These are phyloP conservation scores for Myripristis murdjan DNA, from an alignment of 2,797 vertebrate species.

Conservation along the genomic window DNA sequence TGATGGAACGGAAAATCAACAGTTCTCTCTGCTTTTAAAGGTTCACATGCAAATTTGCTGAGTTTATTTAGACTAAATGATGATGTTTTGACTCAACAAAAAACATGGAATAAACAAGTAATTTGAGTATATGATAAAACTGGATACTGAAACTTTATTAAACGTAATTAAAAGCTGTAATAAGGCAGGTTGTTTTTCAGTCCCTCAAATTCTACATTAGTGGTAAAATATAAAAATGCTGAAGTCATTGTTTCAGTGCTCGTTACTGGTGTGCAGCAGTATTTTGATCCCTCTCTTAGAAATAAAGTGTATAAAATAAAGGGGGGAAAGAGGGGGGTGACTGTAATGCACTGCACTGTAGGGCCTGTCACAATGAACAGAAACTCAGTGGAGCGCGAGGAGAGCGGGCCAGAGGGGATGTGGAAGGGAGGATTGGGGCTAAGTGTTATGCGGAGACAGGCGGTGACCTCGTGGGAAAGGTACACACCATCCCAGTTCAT, in stretches of 20 bases:
- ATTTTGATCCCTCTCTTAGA: slow-evolving; percentile 32
- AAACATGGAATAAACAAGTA: too few species aligned
- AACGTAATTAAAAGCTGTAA: not conserved
- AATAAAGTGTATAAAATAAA: slow-evolving; percentile 50
- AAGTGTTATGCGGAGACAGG: slow-evolving; percentile 78
- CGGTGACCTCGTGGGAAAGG: slow-evolving; percentile 79
- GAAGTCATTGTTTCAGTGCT: slow-evolving; percentile 11
- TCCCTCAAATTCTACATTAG: slow-evolving; percentile 3
- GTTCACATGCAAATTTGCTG: too few species aligned
- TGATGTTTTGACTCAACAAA: too few species aligned
- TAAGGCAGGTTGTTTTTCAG: not conserved
- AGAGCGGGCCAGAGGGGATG: slow-evolving; percentile 53
- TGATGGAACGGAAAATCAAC: too few species aligned
- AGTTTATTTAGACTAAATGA: too few species aligned
- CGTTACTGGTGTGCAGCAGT: slow-evolving; percentile 7
- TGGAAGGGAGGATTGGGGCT: slow-evolving; percentile 55
- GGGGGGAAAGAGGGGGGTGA: slow-evolving; percentile 41
- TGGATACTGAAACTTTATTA: too few species aligned
- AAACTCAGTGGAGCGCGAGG: slow-evolving; percentile 65
- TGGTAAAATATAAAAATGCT: not conserved
- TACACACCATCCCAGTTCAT: slow-evolving; percentile 84
- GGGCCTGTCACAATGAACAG: slow-evolving; percentile 64
- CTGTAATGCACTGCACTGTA: slow-evolving; percentile 63
- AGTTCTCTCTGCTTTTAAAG: too few species aligned
- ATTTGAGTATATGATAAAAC: too few species aligned